Conservation (phyloP, 2,888 invertebrate species). For the Xanthorhoe designata region DNA sequence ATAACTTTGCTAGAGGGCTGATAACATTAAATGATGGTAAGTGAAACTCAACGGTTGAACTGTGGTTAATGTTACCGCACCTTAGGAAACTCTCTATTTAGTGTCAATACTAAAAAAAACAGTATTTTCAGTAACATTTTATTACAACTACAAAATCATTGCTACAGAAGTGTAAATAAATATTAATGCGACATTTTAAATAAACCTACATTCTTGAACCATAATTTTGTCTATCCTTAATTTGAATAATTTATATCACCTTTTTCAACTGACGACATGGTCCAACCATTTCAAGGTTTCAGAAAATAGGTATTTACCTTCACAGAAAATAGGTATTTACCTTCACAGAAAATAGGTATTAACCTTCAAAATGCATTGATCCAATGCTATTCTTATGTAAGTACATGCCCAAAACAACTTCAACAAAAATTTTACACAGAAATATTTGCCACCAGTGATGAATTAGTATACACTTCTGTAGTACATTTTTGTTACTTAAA, state of each 20-base stretch:
- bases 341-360: neutral
- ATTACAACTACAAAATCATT: conserved; percentile 68
- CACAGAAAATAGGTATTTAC: neutral
- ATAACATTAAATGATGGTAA: no score
- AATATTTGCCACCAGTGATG: neutral
- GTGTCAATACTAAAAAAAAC: conserved; percentile 5
- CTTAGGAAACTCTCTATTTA: no score
- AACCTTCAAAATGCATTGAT: neutral
- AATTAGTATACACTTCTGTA: conserved; percentile 38
- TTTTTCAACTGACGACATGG: neutral
- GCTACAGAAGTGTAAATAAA: conserved; percentile 50
- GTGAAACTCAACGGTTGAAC: no score
- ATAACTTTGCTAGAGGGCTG: no score
- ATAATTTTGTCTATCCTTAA: neutral
- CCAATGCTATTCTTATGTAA: conserved; percentile 1
- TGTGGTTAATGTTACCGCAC: no score
- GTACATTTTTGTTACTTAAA: conserved; percentile 38
- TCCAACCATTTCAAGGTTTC: neutral
- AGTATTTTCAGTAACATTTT: conserved; percentile 58
- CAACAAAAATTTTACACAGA: neutral
- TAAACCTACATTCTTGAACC: neutral
- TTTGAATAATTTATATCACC: neutral
- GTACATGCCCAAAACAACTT: neutral
- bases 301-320: neutral
- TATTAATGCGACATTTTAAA: neutral